Evolutionary conservation across 2,888 invertebrate species (phyloP).

Genomic region (Coenonympha glycerion): DNA sequence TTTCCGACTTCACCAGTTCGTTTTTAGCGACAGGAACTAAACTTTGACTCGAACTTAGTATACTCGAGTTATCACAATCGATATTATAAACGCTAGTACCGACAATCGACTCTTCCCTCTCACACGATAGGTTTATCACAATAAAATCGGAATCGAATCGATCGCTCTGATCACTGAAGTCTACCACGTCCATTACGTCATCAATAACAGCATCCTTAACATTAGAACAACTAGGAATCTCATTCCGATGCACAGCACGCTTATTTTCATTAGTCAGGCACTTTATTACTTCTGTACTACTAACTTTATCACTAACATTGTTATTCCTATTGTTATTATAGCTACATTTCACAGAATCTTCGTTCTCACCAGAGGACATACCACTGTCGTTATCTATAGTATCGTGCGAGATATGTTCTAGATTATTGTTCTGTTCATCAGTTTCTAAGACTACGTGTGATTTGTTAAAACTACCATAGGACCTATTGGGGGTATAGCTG

Average conservation of each 20-base stretch:
- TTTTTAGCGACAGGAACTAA: constrained; percentile 68
- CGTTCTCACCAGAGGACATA: constrained; percentile 69
- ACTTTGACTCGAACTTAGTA: constrained; percentile 52
- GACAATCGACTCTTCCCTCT: constrained; percentile 32
- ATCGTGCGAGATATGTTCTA: constrained; percentile 18
- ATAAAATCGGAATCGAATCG: constrained; percentile 48
- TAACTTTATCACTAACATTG: constrained; percentile 46
- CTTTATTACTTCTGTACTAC: constrained; percentile 52
- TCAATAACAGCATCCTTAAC: constrained; percentile 52
- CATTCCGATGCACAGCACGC: constrained; percentile 59
- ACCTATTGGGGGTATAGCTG: constrained; percentile 34
- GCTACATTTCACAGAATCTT: constrained; percentile 53
- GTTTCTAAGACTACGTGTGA: constrained; percentile 43
- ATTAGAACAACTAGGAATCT: constrained; percentile 69
- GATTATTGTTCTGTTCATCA: constrained; percentile 17
- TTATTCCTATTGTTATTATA: constrained; percentile 37
- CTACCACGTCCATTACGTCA: constrained; percentile 40
- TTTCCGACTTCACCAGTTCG: constrained; percentile 61
- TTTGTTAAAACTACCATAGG: constrained; percentile 63
- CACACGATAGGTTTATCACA: constrained; percentile 64
- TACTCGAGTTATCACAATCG: constrained; percentile 57
- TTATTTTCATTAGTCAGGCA: constrained; percentile 65
- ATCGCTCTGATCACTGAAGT: constrained; percentile 26
- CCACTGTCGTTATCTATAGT: constrained; percentile 50
- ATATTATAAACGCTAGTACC: constrained; percentile 50